Base-by-base conservation (phyloP, 2,113 vertebrate species). In the Gobiocypris rarus region DNA sequence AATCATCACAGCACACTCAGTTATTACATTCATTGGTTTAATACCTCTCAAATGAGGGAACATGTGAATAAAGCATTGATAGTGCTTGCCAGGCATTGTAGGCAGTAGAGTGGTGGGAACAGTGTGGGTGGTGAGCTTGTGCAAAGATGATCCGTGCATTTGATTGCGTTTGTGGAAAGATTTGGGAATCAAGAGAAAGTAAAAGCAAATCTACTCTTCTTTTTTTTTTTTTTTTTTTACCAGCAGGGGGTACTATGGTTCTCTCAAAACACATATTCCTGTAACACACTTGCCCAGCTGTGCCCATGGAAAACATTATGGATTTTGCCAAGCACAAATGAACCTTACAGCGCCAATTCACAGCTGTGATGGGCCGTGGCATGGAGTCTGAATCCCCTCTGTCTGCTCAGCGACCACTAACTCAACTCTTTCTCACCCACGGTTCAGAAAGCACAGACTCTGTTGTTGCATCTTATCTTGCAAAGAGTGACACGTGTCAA, bases 211-310 rank as follows among this genome's bases (percentile, higher is more conserved):
- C 8, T 41, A 56, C 3, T 74, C 4, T 80, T 77, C n/a, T 38
- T 67, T 2, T 3, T 48, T 67, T 1, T 50, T 50, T 17, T 1
- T 52, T 52, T 52, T 52, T 54, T 45, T 34, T 13, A 58, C 82
- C 85, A 86, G 85, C 75, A 86, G 85, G 85, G 85, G 85, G 85
- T 75, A 86, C 56, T 54, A 77, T 80, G 58, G 81, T 22, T 85
- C 84, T 77, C 73, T 81, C 7, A 6, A 28, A 70, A 56, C 9
- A 11, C 78, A 48, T 26, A 48, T 48, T 48, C 22, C 41, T 61
- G 26, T 48, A 28, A 48, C 54, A 48, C 65, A 45, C 58, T 43
- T 63, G 9, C n/a, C 71, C 71, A 75, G 73, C 73, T 75, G 73
- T 75, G 73, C 45, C 45, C 73, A 54, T 61, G 26, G n/a, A 67